A percentile compares a stretch with the other conserved stretches of the same genome.
Evolutionary conservation across 2,113 vertebrate genomes (phyloP).

Genomic region (Eulemur macaco): DNA sequence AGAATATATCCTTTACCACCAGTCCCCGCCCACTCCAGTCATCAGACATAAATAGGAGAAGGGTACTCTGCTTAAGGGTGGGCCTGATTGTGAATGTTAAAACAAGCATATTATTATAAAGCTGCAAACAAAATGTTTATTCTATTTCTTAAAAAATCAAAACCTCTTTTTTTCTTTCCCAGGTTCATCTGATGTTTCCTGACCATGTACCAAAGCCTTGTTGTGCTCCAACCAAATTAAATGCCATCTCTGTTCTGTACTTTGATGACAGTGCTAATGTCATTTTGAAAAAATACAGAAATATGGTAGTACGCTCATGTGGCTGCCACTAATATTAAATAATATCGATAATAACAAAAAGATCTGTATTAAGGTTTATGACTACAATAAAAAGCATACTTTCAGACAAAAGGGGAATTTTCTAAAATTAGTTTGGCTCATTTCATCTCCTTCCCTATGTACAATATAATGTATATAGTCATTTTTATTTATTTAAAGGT

Average conservation of each 20-base stretch:
- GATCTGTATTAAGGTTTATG: constrained; percentile 79
- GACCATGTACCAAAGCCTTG: constrained; percentile 99
- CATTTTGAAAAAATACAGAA: constrained; percentile 99
- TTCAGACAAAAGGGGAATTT: constrained; percentile 72
- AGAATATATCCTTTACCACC: background rate
- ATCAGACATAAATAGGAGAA: background rate
- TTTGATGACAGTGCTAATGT: constrained; percentile 99
- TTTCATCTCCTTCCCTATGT: constrained; percentile 89
- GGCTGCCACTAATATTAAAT: constrained; percentile 92
- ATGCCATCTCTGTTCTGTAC: constrained; percentile 99
- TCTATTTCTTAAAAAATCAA: background rate
- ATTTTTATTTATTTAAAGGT: constrained; percentile 97
- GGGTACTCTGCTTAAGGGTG: background rate
- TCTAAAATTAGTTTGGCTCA: constrained; percentile 81
- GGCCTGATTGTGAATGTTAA: background rate
- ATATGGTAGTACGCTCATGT: constrained; percentile 99
- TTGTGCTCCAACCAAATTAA: constrained; percentile 98
- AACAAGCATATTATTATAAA: background rate
- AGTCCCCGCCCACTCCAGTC: too few species aligned
- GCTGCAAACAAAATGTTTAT: background rate
- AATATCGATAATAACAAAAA: constrained; percentile 33
- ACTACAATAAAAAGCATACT: constrained; percentile 78
- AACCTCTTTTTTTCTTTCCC: constrained; percentile 47
- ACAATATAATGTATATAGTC: constrained; percentile 97
- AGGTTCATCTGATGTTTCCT: constrained; percentile 99